Percentiles rank a stretch among this genome's conserved stretches.
phyloP scores from a whole-genome alignment of 2,888 invertebrate genomes.

The Pristionchus mayeri region DNA sequence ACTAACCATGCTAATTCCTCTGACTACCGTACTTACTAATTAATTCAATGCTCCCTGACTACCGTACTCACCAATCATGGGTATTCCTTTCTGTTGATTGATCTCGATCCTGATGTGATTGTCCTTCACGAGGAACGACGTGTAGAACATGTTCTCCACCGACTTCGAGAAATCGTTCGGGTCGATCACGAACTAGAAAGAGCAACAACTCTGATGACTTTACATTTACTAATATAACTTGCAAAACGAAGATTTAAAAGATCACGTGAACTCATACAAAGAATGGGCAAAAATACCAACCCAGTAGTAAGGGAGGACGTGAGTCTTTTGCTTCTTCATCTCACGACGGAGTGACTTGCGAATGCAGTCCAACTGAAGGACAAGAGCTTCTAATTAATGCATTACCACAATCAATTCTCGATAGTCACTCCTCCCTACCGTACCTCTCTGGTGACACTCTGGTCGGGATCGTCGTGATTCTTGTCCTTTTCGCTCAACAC shows the following conservation, averaged over 20 bases:
- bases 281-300: background rate
- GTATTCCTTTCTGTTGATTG: slow-evolving; percentile 2
- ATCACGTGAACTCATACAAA: too few species aligned
- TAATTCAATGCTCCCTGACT: background rate
- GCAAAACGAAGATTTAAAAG: background rate
- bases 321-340: background rate
- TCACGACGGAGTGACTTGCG: slow-evolving; percentile 41
- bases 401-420: background rate
- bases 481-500: slow-evolving; percentile 48
- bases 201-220: background rate
- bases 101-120: slow-evolving; percentile 39
- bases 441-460: slow-evolving; percentile 44
- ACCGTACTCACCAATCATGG: slow-evolving; percentile 12
- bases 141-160: slow-evolving; percentile 52
- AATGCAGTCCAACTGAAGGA: slow-evolving; percentile 38
- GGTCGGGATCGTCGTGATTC: slow-evolving; percentile 47
- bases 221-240: background rate
- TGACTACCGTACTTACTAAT: background rate
- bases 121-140: slow-evolving; percentile 51
- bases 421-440: background rate
- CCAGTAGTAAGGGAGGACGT: slow-evolving; percentile 34
- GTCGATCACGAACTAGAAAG: slow-evolving; percentile 50
- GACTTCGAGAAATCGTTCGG: slow-evolving; percentile 45
- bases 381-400: background rate
- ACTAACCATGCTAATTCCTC: background rate